phyloP scores from a whole-genome alignment of 2,113 vertebrate genomes.

The Urocitellus parryii region DNA sequence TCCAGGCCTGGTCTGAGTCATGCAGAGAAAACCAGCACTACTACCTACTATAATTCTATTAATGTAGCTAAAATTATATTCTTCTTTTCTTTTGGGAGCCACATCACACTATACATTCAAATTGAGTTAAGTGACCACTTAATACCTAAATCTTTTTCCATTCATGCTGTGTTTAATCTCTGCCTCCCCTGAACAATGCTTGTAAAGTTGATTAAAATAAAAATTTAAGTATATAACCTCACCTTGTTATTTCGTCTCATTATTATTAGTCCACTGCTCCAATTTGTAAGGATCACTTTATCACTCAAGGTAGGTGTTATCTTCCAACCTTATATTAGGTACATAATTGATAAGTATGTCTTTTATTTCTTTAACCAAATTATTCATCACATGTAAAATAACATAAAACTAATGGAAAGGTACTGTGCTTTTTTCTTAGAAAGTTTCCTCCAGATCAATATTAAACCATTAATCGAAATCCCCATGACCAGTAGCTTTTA shows the following conservation, averaged over 20 bases:
- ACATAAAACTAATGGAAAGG: neutral
- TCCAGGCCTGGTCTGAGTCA: neutral
- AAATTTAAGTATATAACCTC: neutral
- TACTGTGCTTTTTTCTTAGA: neutral
- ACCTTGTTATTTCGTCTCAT: slow-evolving; percentile 16
- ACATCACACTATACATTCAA: neutral
- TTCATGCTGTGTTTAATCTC: slow-evolving; percentile 31
- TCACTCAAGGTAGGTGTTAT: neutral
- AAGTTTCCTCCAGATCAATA: neutral
- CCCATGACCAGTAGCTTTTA: neutral
- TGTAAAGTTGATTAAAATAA: slow-evolving; percentile 27
- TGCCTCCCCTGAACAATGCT: slow-evolving; percentile 30
- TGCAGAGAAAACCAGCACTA: neutral
- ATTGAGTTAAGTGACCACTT: slow-evolving; percentile 23
- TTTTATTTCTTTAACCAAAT: slow-evolving; percentile 46
- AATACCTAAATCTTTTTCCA: slow-evolving; percentile 31
- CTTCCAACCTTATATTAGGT: slow-evolving; percentile 36
- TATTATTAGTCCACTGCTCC: neutral
- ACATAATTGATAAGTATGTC: neutral
- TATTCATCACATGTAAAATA: slow-evolving; percentile 28
- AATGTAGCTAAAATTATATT: slow-evolving; percentile 25
- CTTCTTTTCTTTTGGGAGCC: neutral
- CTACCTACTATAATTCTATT: slow-evolving; percentile 7
- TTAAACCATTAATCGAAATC: neutral
- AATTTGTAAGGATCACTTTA: neutral